phyloP scores from a whole-genome alignment of 2,888 invertebrate species.

The Gandaritis pyraliata region DNA sequence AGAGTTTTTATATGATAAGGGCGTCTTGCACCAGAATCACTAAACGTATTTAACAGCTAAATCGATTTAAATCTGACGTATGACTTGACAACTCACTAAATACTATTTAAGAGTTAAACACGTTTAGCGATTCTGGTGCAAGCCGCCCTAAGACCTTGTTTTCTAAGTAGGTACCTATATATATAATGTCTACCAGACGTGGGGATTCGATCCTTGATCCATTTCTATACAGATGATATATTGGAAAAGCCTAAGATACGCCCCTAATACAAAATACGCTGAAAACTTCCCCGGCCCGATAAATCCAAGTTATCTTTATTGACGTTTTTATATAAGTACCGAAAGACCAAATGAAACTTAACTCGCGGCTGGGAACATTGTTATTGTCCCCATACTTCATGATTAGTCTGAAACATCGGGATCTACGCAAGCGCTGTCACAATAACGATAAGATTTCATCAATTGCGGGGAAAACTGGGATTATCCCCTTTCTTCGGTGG shows the following conservation, averaged over 20 bases:
- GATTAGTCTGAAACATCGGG: conserved; percentile 52
- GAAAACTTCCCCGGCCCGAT: conserved; percentile 43
- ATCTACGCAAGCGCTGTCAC: conserved; percentile 54
- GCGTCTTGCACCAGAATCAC: too few species aligned
- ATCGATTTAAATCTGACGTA: too few species aligned
- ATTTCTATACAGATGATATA: too few species aligned
- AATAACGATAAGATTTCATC: conserved; percentile 61
- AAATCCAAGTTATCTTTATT: conserved; percentile 58
- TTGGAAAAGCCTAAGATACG: background rate
- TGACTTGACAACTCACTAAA: too few species aligned
- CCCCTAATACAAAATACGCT: conserved; percentile 40
- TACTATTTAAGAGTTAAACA: too few species aligned
- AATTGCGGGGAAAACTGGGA: conserved; percentile 47
- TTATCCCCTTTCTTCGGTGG: conserved; percentile 33
- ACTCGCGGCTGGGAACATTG: conserved; percentile 53
- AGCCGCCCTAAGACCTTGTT: too few species aligned
- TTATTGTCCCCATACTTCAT: conserved; percentile 59
- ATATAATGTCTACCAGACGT: too few species aligned
- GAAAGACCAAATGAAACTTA: conserved; percentile 56
- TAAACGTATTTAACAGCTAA: too few species aligned
- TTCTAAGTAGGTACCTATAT: too few species aligned
- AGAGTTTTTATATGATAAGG: too few species aligned
- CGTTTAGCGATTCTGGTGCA: too few species aligned
- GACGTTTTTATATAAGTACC: conserved; percentile 56
- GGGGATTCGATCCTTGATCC: too few species aligned